Percentiles rank a stretch among this genome's conserved stretches.
These are phyloP conservation scores for Brachionus sp. DNA, from an alignment of 1,140 invertebrate genomes.

Conservation along the genomic window DNA sequence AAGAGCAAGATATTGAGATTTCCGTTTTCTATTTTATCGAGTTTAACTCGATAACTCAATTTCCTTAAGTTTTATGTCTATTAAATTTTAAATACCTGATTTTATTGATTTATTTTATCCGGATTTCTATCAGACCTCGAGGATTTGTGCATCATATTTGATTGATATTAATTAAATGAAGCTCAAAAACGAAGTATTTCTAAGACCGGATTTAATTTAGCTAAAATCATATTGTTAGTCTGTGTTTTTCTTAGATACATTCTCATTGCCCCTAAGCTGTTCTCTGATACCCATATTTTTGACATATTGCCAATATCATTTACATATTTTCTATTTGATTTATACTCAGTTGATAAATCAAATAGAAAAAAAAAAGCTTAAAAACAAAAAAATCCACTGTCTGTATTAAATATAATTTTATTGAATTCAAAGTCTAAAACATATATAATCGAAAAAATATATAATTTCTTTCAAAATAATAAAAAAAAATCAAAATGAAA, in stretches of 20 bases:
- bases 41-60: not conserved
- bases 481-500: not conserved
- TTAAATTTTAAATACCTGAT: constrained; percentile 34
- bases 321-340: not conserved
- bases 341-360: not conserved
- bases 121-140: constrained; percentile 7
- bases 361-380: not conserved
- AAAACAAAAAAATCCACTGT: not conserved
- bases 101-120: constrained; percentile 19
- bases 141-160: constrained; percentile 1
- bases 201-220: not conserved
- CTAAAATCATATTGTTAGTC: not conserved
- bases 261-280: not conserved
- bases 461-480: not conserved
- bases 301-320: not conserved
- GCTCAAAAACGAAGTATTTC: not conserved
- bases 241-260: not conserved
- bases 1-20: not conserved
- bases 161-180: constrained; percentile 12
- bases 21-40: constrained; percentile 9
- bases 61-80: not conserved
- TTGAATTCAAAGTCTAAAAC: not conserved
- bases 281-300: not conserved
- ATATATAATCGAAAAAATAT: not conserved
- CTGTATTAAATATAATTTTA: not conserved